These are phyloP conservation scores for Branchellion lobata DNA, from an alignment of 2,888 invertebrate species.

Conservation along the genomic window DNA sequence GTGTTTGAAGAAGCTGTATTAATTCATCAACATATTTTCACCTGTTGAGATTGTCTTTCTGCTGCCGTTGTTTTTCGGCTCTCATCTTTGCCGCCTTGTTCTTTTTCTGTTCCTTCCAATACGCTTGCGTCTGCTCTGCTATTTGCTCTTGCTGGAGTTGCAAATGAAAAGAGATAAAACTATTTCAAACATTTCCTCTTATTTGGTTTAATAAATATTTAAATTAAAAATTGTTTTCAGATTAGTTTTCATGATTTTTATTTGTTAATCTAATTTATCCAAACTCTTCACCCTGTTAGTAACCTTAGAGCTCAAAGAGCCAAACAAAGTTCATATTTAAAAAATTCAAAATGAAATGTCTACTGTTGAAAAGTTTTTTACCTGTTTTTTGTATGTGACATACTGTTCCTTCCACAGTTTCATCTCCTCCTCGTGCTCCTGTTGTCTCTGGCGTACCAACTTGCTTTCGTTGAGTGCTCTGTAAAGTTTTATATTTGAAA, in stretches of 20 bases:
- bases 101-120: slow-evolving; percentile 12
- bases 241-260: no score
- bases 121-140: slow-evolving; percentile 10
- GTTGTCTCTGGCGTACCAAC: slow-evolving; percentile 12
- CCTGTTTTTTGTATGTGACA: slow-evolving; percentile 20
- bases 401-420: slow-evolving; percentile 21
- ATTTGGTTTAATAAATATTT: no score
- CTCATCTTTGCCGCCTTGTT: slow-evolving; percentile 10
- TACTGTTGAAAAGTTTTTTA: no score
- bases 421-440: slow-evolving; percentile 27
- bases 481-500: no score
- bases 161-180: background rate
- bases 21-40: no score
- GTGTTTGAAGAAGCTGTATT: no score
- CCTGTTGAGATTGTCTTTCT: slow-evolving; percentile 32
- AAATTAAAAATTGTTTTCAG: no score
- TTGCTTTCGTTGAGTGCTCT: background rate
- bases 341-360: no score
- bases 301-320: no score
- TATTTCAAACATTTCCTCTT: background rate
- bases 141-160: slow-evolving; percentile 31
- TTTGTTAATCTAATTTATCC: no score
- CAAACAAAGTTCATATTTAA: no score
- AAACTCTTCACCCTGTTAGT: no score
- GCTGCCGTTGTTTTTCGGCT: slow-evolving; percentile 26